Conservation (phyloP, 2,888 invertebrate species). For the Melinaea marsaeus region DNA sequence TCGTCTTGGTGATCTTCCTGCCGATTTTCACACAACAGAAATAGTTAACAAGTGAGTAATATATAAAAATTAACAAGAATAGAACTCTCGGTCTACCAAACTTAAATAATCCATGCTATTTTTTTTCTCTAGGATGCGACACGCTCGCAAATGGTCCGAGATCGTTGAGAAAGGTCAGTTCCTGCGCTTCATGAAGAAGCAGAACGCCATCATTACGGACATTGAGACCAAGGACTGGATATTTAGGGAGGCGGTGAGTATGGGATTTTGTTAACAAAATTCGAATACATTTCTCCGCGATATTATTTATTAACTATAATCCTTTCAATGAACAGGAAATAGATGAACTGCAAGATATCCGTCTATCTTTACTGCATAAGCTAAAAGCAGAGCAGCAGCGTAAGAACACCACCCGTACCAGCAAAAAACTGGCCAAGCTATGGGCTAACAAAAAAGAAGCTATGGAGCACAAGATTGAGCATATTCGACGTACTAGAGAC, state of each 20-base stretch:
- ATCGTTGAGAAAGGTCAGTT: constrained; percentile 51
- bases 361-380: constrained; percentile 83
- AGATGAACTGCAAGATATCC: constrained; percentile 82
- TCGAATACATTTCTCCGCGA: no score
- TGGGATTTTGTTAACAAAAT: neutral
- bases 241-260: constrained; percentile 82
- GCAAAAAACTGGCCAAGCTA: constrained; percentile 70
- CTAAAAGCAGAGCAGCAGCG: constrained; percentile 76
- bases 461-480: constrained; percentile 75
- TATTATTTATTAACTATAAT: no score
- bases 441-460: constrained; percentile 73
- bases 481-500: constrained; percentile 73
- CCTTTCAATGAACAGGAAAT: constrained; percentile 74
- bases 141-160: constrained; percentile 59
- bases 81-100: neutral
- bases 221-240: constrained; percentile 91
- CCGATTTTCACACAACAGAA: constrained; percentile 69
- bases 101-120: no score
- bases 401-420: constrained; percentile 58
- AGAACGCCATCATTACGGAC: constrained; percentile 83
- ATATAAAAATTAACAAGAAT: neutral
- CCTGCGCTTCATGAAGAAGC: constrained; percentile 74
- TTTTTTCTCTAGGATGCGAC: constrained; percentile 55
- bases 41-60: constrained; percentile 65
- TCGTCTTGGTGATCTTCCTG: constrained; percentile 61